A percentile compares a stretch with the other conserved stretches of the same genome.
phyloP scores from a whole-genome alignment of 2,888 invertebrate genomes.

The Selenia dentaria region DNA sequence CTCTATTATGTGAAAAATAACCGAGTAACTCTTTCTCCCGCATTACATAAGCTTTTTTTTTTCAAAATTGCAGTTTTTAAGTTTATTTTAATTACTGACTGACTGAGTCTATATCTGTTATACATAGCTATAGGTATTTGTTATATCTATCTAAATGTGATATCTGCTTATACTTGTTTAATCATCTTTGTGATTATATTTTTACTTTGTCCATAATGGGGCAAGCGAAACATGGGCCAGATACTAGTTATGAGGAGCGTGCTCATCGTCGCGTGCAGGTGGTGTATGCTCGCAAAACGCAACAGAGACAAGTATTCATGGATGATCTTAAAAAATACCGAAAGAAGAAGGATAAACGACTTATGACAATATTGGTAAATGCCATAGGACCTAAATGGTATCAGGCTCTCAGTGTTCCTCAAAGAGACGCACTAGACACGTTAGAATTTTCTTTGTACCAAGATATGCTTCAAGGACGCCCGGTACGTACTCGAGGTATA shows the following conservation, averaged over 20 bases:
- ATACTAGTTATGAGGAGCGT: constrained; percentile 48
- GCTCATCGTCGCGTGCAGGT: constrained; percentile 50
- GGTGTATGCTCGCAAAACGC: constrained; percentile 56
- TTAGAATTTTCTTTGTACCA: constrained; percentile 60
- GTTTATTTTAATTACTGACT: constrained; percentile 1
- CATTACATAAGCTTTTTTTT: constrained; percentile 31
- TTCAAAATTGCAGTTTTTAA: constrained; percentile 57
- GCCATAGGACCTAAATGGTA: constrained; percentile 71
- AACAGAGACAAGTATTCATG: constrained; percentile 64
- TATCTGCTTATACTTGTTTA: not conserved
- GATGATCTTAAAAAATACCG: constrained; percentile 63
- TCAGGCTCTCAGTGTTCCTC: constrained; percentile 67
- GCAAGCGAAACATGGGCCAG: constrained; percentile 42
- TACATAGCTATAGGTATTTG: too few species aligned
- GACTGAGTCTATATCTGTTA: too few species aligned
- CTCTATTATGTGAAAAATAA: too few species aligned
- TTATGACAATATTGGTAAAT: constrained; percentile 41
- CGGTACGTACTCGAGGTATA: constrained; percentile 48
- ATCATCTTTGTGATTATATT: not conserved
- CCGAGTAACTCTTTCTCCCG: too few species aligned
- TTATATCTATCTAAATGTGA: too few species aligned
- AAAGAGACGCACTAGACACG: constrained; percentile 58
- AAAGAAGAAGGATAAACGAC: constrained; percentile 40
- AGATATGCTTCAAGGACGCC: constrained; percentile 67
- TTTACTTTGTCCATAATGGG: constrained; percentile 39